Conservation (phyloP, 2,888 invertebrate species). For the Azorinus chamasolen region DNA sequence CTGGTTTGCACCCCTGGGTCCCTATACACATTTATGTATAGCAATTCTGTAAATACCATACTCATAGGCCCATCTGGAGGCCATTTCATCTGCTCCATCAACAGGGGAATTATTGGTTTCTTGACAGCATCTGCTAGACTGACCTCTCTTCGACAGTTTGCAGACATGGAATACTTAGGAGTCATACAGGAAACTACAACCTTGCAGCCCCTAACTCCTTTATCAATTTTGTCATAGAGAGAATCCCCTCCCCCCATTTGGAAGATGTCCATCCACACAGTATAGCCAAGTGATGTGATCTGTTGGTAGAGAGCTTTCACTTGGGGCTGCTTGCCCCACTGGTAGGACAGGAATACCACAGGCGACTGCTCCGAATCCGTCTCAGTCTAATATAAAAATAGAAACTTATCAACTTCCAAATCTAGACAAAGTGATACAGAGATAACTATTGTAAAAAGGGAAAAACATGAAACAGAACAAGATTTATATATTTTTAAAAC, state of each 20-base stretch:
- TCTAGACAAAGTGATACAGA: neutral
- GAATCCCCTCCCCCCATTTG: conserved; percentile 86
- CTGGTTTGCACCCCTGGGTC: conserved; percentile 64
- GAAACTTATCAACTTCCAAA: no score
- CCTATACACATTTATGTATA: conserved; percentile 79
- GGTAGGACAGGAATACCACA: conserved; percentile 83
- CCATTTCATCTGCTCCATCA: conserved; percentile 82
- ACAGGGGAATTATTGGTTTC: conserved; percentile 83
- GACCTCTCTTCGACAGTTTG: conserved; percentile 84
- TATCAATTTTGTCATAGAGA: conserved; percentile 85
- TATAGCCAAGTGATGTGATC: conserved; percentile 76
- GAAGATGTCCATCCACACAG: conserved; percentile 84
- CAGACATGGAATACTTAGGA: conserved; percentile 82
- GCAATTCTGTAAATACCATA: conserved; percentile 82
- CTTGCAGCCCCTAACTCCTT: conserved; percentile 79
- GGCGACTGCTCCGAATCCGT: conserved; percentile 54
- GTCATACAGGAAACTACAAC: conserved; percentile 83
- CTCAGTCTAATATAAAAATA: conserved; percentile 11
- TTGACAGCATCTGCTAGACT: conserved; percentile 82
- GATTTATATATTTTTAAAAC: no score
- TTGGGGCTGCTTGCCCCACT: conserved; percentile 84
- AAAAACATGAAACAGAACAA: no score
- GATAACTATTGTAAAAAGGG: neutral
- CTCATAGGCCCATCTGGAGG: conserved; percentile 85
- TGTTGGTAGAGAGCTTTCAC: conserved; percentile 78